A percentile compares a stretch with the other conserved stretches of the same genome.
Evolutionary conservation across 2,113 vertebrate genomes (phyloP).

Genomic region (Sceloporus undulatus): DNA sequence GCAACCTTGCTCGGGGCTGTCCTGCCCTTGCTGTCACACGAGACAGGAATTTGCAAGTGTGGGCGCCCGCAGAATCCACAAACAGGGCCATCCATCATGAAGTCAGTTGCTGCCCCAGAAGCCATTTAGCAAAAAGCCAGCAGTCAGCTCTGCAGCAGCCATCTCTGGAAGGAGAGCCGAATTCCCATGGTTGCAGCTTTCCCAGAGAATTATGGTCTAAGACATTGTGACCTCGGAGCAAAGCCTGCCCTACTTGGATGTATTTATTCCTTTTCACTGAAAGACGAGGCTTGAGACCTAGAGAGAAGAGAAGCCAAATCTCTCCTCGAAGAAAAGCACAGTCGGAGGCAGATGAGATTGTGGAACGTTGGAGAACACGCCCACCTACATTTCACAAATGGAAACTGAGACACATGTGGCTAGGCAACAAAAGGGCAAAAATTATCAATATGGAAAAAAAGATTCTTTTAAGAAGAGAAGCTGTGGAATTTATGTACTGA

Average conservation of each 20-base stretch:
- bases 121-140: background rate
- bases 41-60: background rate
- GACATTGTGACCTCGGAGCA: rapidly evolving
- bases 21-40: rapidly evolving
- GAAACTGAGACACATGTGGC: no score
- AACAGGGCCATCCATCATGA: background rate
- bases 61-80: background rate
- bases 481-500: no score
- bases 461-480: no score
- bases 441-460: no score
- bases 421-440: no score
- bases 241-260: background rate
- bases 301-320: background rate
- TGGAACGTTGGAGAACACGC: no score
- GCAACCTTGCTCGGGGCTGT: rapidly evolving
- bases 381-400: no score
- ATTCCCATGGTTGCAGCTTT: background rate
- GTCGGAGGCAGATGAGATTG: no score
- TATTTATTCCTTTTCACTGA: background rate
- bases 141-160: background rate
- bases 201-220: background rate
- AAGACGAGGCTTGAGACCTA: rapidly evolving
- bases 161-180: background rate
- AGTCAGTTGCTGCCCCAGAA: rapidly evolving
- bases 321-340: background rate